phyloP scores from a whole-genome alignment of 2,888 invertebrate species.

The Aspidiotus destructor region DNA sequence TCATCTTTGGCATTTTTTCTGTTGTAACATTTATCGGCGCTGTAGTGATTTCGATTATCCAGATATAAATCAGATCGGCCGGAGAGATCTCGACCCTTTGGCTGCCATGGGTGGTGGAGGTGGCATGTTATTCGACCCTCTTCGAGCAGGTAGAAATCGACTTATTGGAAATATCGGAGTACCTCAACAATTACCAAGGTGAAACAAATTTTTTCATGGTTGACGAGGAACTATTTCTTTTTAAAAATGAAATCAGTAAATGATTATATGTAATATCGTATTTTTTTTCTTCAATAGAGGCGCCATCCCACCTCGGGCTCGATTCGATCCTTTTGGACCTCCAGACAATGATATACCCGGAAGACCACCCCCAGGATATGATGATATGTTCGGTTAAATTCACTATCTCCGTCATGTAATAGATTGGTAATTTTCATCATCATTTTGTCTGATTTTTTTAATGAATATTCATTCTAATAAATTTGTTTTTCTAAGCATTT shows the following conservation, averaged over 20 bases:
- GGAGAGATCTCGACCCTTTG: slow-evolving; percentile 70
- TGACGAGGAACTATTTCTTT: no score
- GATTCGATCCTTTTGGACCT: slow-evolving; percentile 79
- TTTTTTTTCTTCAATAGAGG: slow-evolving; percentile 45
- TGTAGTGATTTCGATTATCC: not conserved
- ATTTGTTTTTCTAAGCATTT: no score
- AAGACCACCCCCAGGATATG: slow-evolving; percentile 56
- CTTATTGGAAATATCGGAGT: slow-evolving; percentile 41
- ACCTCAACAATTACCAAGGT: slow-evolving; percentile 53
- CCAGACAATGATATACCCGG: slow-evolving; percentile 45
- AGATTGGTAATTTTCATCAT: no score
- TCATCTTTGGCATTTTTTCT: not conserved
- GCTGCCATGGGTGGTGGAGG: slow-evolving; percentile 50
- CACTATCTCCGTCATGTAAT: no score
- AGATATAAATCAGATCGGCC: slow-evolving; percentile 48
- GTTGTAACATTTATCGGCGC: not conserved
- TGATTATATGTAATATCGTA: no score
- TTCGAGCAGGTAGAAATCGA: slow-evolving; percentile 35
- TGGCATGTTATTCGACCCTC: slow-evolving; percentile 68
- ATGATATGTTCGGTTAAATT: slow-evolving; percentile 63
- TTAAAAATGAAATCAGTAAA: no score
- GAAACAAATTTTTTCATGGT: slow-evolving; percentile 12
- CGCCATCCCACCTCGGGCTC: slow-evolving; percentile 63
- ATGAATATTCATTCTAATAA: no score
- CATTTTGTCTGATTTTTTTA: no score